Conservation (phyloP, 2,797 vertebrate genomes). For the Chrysolophus pictus region DNA sequence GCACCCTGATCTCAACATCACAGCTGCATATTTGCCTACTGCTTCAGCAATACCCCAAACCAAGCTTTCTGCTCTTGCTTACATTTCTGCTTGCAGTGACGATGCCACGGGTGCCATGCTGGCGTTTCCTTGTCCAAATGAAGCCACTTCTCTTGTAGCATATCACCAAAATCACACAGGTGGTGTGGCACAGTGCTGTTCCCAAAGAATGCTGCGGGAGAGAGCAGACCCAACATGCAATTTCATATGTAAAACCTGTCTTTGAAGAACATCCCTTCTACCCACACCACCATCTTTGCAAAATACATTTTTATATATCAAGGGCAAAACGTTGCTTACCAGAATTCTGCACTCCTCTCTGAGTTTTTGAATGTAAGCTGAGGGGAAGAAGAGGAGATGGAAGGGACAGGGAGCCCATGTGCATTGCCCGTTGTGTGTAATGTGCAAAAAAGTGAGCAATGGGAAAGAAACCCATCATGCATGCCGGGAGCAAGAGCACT, state of each 20-base stretch:
- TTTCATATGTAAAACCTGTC: fast-evolving
- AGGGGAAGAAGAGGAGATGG: not conserved
- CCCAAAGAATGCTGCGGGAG: not conserved
- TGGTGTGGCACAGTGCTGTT: fast-evolving
- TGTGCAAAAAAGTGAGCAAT: fast-evolving
- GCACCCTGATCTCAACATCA: not conserved
- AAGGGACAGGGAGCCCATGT: fast-evolving
- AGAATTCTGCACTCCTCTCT: fast-evolving
- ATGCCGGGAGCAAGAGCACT: not conserved
- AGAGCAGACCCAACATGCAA: fast-evolving
- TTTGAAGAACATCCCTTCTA: fast-evolving
- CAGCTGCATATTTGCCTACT: conserved; percentile 8
- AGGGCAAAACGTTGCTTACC: not conserved
- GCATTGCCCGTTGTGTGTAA: fast-evolving
- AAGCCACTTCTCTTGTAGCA: fast-evolving
- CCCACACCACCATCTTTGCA: fast-evolving
- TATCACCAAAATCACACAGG: fast-evolving
- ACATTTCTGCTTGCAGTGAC: not conserved
- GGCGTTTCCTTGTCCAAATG: fast-evolving
- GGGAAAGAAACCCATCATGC: fast-evolving
- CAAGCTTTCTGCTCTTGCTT: not conserved
- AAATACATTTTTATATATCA: not conserved
- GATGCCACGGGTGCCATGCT: not conserved
- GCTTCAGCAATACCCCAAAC: not conserved
- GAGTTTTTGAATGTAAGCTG: fast-evolving